Conservation (phyloP, 2,888 invertebrate genomes). For the Auanema sp. region DNA sequence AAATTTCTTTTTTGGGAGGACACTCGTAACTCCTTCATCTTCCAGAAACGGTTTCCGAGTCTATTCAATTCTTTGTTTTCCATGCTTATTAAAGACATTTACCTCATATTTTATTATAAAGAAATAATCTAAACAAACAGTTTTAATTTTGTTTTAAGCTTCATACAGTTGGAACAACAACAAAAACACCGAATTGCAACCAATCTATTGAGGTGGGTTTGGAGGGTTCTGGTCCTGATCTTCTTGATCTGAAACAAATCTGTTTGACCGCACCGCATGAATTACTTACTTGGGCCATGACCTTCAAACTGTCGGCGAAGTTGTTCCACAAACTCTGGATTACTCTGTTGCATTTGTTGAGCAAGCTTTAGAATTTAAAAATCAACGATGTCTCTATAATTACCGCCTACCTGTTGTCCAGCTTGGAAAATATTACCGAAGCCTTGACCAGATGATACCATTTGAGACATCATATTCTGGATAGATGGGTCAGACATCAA, state of each 20-base stretch:
- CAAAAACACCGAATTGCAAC: slow-evolving; percentile 1
- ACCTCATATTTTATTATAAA: no score
- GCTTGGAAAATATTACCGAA: slow-evolving; percentile 70
- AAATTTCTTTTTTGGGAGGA: no score
- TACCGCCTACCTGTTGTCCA: slow-evolving; percentile 75
- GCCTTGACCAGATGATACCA: slow-evolving; percentile 43
- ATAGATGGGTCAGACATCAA: slow-evolving; percentile 76
- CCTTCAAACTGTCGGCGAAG: slow-evolving; percentile 72
- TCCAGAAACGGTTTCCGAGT: no score
- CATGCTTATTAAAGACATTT: no score
- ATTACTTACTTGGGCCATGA: slow-evolving; percentile 16
- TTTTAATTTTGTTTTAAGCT: no score
- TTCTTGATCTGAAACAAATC: slow-evolving; percentile 11
- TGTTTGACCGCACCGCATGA: neutral
- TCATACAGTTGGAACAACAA: neutral
- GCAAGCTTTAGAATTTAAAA: slow-evolving; percentile 44
- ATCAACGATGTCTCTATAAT: no score
- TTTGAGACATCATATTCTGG: slow-evolving; percentile 62
- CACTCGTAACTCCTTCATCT: no score
- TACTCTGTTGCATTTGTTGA: slow-evolving; percentile 64
- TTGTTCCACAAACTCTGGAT: slow-evolving; percentile 82
- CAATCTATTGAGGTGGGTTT: slow-evolving; percentile 10
- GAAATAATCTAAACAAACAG: no score
- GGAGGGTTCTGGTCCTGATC: slow-evolving; percentile 8
- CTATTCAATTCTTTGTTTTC: no score